A percentile compares a stretch with the other conserved stretches of the same genome.
phyloP scores from a whole-genome alignment of 2,797 vertebrate genomes.

The Sarcophilus harrisii region DNA sequence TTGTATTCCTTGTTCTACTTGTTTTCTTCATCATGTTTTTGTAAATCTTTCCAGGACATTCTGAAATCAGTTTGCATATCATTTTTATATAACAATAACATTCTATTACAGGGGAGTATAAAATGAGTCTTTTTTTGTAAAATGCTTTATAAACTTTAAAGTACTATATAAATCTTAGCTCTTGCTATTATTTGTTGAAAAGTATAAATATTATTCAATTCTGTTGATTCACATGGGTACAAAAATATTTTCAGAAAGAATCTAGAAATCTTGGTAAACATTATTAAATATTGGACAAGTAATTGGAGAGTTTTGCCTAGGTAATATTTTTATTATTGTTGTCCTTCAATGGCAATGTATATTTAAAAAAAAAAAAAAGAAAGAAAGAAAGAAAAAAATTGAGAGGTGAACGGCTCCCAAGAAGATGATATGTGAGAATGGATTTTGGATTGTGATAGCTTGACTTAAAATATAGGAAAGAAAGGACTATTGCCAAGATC shows the following conservation, averaged over 20 bases:
- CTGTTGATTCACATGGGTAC: neutral
- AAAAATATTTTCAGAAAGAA: neutral
- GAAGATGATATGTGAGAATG: neutral
- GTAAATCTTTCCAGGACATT: too few relatives aligned
- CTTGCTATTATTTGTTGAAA: neutral
- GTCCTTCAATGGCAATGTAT: neutral
- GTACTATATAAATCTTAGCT: neutral
- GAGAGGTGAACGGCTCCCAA: neutral
- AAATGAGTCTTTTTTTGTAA: neutral
- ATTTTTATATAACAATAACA: too few relatives aligned
- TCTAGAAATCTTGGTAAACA: neutral
- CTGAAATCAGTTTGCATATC: too few relatives aligned
- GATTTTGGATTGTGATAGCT: neutral
- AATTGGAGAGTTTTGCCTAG: neutral
- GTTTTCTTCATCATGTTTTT: too few relatives aligned
- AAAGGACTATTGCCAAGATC: neutral
- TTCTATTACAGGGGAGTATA: neutral
- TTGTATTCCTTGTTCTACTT: too few relatives aligned
- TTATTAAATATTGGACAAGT: neutral
- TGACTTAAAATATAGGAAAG: neutral
- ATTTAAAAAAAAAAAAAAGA: neutral
- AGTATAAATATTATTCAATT: neutral
- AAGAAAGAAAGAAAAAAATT: neutral
- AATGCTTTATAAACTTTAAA: neutral
- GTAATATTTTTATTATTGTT: neutral